Percentiles rank a stretch among this genome's conserved stretches.
phyloP scores from a whole-genome alignment of 1,140 invertebrate genomes.

The Rhagoletis zephyria region DNA sequence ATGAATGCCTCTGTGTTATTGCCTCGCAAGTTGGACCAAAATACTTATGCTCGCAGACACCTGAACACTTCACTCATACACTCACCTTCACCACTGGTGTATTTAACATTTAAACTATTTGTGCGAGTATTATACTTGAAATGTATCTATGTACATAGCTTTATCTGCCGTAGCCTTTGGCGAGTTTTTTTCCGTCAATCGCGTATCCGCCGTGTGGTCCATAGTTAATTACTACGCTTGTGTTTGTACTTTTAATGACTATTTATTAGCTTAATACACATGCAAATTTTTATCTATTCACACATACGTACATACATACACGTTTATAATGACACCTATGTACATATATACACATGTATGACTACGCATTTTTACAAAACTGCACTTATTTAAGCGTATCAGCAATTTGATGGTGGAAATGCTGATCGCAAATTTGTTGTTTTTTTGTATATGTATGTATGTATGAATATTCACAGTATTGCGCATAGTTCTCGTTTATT shows the following conservation, averaged over 20 bases:
- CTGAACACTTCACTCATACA: not conserved
- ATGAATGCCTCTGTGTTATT: not conserved
- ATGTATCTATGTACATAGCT: not conserved
- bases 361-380: too few relatives aligned
- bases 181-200: not conserved
- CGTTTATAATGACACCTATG: too few relatives aligned
- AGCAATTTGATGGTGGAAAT: not conserved
- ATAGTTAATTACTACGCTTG: not conserved
- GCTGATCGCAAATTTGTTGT: not conserved
- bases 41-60: not conserved
- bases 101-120: not conserved
- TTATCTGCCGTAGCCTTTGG: not conserved
- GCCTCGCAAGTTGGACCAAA: not conserved
- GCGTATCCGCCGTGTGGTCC: slow-evolving; percentile 25
- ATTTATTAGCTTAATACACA: too few relatives aligned
- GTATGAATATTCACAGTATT: not conserved
- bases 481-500: not conserved
- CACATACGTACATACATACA: too few relatives aligned
- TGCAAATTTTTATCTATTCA: too few relatives aligned
- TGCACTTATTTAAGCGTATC: not conserved
- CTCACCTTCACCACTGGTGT: too few relatives aligned
- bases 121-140: not conserved
- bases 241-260: not conserved
- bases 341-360: too few relatives aligned
- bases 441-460: not conserved